Evolutionary conservation across 1,140 invertebrate species (phyloP).

Genomic region (Drosophila yakuba): DNA sequence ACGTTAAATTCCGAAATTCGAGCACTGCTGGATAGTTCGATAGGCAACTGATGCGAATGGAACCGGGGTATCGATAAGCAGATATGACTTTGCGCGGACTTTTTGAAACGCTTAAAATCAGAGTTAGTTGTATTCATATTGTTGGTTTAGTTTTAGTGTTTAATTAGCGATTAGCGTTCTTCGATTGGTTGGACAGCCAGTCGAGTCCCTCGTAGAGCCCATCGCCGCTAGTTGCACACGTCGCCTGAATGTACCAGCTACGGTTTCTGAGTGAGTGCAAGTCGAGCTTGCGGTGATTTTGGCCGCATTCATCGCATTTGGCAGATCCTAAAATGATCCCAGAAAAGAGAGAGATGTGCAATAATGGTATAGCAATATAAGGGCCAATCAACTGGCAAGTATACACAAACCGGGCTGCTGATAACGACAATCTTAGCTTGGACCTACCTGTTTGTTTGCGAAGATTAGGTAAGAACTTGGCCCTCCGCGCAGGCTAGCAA

Average conservation of each 20-base stretch:
- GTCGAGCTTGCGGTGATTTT: slow-evolving; percentile 98
- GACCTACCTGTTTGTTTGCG: slow-evolving; percentile 97
- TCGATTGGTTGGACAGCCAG: slow-evolving; percentile 97
- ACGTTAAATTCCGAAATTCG: background rate
- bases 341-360: background rate
- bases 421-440: background rate
- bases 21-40: slow-evolving; percentile 18
- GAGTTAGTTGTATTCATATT: too few species aligned
- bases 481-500: background rate
- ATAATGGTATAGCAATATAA: background rate
- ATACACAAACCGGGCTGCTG: too few species aligned
- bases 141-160: too few species aligned
- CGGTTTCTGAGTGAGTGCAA: slow-evolving; percentile 96
- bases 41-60: background rate
- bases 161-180: too few species aligned
- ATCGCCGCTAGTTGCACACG: slow-evolving; percentile 98
- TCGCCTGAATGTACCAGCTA: slow-evolving; percentile 99
- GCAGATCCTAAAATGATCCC: slow-evolving; percentile 91
- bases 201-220: slow-evolving; percentile 99
- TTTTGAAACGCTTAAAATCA: background rate
- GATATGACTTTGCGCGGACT: background rate
- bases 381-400: background rate
- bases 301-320: slow-evolving; percentile 99
- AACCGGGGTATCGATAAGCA: slow-evolving; percentile 5
- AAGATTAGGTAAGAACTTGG: slow-evolving; percentile 90